A percentile compares a stretch with the other conserved stretches of the same genome.
Conservation (phyloP, 2,797 vertebrate species). For the Sebastes cheni region DNA sequence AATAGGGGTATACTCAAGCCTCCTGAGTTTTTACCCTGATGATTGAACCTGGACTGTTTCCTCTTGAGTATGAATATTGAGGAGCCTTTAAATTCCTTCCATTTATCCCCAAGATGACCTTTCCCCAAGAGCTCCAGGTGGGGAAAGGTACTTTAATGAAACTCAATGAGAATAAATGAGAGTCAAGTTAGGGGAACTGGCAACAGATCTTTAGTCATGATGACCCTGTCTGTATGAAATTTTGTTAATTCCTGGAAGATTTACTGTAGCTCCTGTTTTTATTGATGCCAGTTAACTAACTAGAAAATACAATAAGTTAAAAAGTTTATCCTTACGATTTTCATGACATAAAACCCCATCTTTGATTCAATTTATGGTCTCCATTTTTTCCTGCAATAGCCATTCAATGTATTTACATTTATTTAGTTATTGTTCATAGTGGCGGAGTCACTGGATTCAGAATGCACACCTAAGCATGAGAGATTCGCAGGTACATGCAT, state of each 20-base stretch:
- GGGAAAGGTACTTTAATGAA: slow-evolving; percentile 25
- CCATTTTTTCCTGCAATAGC: background rate
- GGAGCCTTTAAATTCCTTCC: background rate
- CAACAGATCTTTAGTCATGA: background rate
- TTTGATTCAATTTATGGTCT: background rate
- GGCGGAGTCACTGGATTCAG: background rate
- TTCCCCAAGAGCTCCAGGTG: background rate
- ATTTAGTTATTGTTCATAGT: background rate
- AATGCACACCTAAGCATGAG: background rate
- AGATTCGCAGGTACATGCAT: too few relatives aligned
- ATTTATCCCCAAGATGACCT: slow-evolving; percentile 7
- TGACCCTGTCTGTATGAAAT: background rate
- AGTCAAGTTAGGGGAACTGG: slow-evolving; percentile 4
- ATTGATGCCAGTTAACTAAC: background rate
- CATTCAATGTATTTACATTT: background rate
- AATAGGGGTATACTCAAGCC: background rate
- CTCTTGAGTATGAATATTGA: background rate
- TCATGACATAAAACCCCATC: background rate
- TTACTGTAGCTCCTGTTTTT: background rate
- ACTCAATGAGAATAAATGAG: slow-evolving; percentile 29
- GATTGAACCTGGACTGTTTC: background rate
- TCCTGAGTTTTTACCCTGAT: too few relatives aligned
- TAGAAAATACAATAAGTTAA: background rate
- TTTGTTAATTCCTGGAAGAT: background rate
- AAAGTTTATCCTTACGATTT: background rate